Base-by-base conservation (phyloP, 2,113 vertebrate species). In the Phaethon lepturus region DNA sequence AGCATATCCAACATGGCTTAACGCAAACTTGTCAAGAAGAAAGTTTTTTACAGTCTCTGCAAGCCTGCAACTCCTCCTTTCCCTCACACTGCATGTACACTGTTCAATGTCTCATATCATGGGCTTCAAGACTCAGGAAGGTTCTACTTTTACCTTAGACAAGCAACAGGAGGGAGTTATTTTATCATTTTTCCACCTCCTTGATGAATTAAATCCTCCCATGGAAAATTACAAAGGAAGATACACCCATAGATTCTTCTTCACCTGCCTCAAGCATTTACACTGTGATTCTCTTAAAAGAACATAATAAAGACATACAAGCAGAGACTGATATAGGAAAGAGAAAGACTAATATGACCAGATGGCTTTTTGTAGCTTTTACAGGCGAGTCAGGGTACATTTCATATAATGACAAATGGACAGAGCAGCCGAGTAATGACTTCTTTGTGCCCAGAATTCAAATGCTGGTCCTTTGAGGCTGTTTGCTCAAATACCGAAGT, bases 1-100 rank as follows among this genome's bases (percentile, higher is more conserved):
- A 4, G 5, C 0, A 0, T 0, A 10, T 24, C 45, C 19, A 13
- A 3, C 5, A 2, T 1, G 26, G 22, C 25, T 53, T 16, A 14
- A 38, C 1, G 13, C 5, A 58, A 50, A 31, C 1, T 0, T 25
- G 8, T 8, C 24, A n/a, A 64, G 47, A 44, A 79, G 50, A 40
- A n/a, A 35, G 15, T 17, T 5, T 38, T 17, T n/a, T 38, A 33
- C 1, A 12, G 6, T 2, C 11, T 45, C 40, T n/a, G 29, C 5
- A 38, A 38, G 16, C 8, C 52, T 60, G 16, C 5, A n/a, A 17
- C 22, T 58, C 38, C 40, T 40, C n/a, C 24, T 33, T 62, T 56
- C 56, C 64, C 23, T 67, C 25, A 1, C 1, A 1, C 52, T 26
- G 33, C 7, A 4, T 0, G 0, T 7, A 7, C 4, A 10, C 58